A percentile compares a stretch with the other conserved stretches of the same genome.
phyloP scores from a whole-genome alignment of 2,888 invertebrate genomes.

The Lingula anatina region DNA sequence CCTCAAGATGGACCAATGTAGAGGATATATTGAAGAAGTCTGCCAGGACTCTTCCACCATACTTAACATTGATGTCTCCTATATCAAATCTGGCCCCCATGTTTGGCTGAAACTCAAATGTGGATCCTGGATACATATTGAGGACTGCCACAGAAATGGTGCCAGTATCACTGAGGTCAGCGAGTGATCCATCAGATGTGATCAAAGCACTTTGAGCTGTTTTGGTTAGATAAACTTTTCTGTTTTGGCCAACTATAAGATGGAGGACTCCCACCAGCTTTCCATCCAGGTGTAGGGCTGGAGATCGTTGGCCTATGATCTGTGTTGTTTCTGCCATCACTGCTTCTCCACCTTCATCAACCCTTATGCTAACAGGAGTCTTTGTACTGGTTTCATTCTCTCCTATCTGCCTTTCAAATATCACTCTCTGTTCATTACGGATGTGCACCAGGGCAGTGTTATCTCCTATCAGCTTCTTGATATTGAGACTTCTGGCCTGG shows the following conservation, averaged over 20 bases:
- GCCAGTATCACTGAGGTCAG: background rate
- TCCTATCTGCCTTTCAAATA: conserved; percentile 18
- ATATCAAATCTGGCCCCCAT: conserved; percentile 26
- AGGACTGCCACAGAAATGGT: conserved; percentile 2
- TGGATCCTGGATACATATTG: conserved; percentile 29
- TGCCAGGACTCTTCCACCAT: conserved; percentile 18
- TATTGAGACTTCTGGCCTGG: conserved; percentile 15
- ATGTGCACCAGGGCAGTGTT: conserved; percentile 29
- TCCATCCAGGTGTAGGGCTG: conserved; percentile 30
- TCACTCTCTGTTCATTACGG: conserved; percentile 23
- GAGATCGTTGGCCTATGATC: conserved; percentile 21
- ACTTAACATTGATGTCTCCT: conserved; percentile 22
- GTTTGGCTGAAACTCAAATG: conserved; percentile 20
- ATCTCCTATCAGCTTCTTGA: conserved; percentile 27
- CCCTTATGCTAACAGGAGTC: conserved; percentile 27
- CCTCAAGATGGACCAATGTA: conserved; percentile 20
- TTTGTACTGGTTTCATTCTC: conserved; percentile 20
- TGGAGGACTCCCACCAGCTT: conserved; percentile 23
- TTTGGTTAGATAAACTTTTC: background rate
- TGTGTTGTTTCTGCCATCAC: conserved; percentile 28
- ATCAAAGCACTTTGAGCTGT: background rate
- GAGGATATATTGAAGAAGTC: conserved; percentile 25
- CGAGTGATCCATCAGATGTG: background rate
- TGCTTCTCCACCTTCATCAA: conserved; percentile 32
- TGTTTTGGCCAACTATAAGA: conserved; percentile 10